phyloP scores from a whole-genome alignment of 2,888 invertebrate species.

The Anoplius nigerrimus region DNA sequence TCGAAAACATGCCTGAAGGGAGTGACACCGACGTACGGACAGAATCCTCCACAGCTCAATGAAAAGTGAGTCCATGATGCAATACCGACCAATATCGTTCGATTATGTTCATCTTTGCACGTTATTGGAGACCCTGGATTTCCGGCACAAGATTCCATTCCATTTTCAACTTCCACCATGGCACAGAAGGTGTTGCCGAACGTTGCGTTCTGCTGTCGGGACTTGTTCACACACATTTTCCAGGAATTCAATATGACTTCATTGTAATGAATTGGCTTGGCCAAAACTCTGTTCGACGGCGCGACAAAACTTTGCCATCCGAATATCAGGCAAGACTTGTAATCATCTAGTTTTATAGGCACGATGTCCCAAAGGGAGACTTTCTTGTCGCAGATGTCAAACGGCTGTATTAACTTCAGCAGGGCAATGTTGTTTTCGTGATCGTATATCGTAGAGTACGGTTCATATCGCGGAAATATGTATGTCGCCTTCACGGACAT shows the following conservation, averaged over 20 bases:
- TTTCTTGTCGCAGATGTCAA: slow-evolving; percentile 45
- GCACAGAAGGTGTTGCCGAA: slow-evolving; percentile 57
- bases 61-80: slow-evolving; percentile 62
- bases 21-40: slow-evolving; percentile 54
- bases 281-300: slow-evolving; percentile 45
- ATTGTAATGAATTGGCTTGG: slow-evolving; percentile 56
- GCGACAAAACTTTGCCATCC: slow-evolving; percentile 59
- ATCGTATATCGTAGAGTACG: slow-evolving; percentile 50
- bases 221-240: slow-evolving; percentile 55
- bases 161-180: slow-evolving; percentile 51
- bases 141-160: slow-evolving; percentile 57
- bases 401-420: slow-evolving; percentile 53
- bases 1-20: slow-evolving; percentile 43
- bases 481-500: slow-evolving; percentile 58
- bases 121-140: slow-evolving; percentile 63
- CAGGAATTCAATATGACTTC: slow-evolving; percentile 53
- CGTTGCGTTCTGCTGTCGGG: slow-evolving; percentile 43
- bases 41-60: slow-evolving; percentile 52
- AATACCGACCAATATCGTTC: slow-evolving; percentile 54
- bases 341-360: slow-evolving; percentile 48
- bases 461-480: slow-evolving; percentile 54
- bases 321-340: slow-evolving; percentile 58
- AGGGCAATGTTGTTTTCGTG: slow-evolving; percentile 58
- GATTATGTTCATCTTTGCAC: slow-evolving; percentile 51
- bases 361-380: slow-evolving; percentile 47